Evolutionary conservation across 2,888 invertebrate genomes (phyloP).

Genomic region (Deilephila porcellus): DNA sequence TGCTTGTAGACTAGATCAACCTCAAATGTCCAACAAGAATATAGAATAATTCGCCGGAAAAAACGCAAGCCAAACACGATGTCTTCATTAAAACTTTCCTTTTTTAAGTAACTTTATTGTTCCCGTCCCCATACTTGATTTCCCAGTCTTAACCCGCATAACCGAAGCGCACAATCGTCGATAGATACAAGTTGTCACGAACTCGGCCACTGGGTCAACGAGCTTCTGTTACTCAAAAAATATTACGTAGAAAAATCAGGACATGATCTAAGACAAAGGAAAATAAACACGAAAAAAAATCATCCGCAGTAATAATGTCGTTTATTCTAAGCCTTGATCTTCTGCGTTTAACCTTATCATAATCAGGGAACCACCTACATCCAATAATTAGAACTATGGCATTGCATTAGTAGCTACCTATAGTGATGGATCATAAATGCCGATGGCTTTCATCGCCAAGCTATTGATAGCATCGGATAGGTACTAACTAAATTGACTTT

Average conservation of each 20-base stretch:
- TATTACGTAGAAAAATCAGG: neutral
- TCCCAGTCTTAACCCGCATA: conserved; percentile 32
- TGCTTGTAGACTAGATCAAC: too few relatives aligned
- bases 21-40: too few relatives aligned
- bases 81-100: too few relatives aligned
- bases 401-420: neutral
- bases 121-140: conserved; percentile 4
- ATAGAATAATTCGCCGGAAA: neutral
- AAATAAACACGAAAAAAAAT: neutral
- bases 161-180: conserved; percentile 50
- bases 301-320: neutral
- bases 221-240: conserved; percentile 55
- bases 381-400: neutral
- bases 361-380: conserved; percentile 15
- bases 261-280: neutral
- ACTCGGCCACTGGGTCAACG: conserved; percentile 77
- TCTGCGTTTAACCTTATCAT: conserved; percentile 8
- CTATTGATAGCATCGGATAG: conserved; percentile 35
- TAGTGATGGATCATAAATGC: neutral
- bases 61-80: neutral
- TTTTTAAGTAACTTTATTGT: neutral
- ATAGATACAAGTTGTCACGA: conserved; percentile 69
- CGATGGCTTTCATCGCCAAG: conserved; percentile 16
- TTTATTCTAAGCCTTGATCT: conserved; percentile 8
- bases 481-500: conserved; percentile 44